Conservation (phyloP, 2,797 vertebrate genomes). For the Sylvilagus floridanus region DNA sequence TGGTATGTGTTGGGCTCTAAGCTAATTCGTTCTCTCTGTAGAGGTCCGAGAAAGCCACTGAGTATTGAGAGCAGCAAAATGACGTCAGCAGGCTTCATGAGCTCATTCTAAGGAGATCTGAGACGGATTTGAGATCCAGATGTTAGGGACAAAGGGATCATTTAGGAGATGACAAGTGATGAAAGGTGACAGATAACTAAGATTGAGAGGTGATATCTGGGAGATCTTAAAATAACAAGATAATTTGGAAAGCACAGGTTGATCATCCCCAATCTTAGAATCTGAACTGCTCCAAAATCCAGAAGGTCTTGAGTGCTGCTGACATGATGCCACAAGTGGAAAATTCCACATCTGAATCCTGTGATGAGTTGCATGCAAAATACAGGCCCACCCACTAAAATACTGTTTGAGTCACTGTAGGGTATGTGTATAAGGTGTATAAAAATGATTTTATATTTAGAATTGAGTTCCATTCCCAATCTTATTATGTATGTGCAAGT, state of each 20-base stretch:
- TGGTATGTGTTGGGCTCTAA: neutral
- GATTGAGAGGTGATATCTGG: neutral
- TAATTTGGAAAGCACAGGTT: neutral
- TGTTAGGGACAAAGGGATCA: neutral
- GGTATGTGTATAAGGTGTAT: neutral
- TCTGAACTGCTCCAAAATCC: neutral
- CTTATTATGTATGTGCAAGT: neutral
- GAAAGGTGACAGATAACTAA: neutral
- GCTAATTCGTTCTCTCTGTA: neutral
- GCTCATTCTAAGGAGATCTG: neutral
- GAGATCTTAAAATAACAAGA: neutral
- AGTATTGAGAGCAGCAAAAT: neutral
- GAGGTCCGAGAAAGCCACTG: neutral
- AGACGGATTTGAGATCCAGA: neutral
- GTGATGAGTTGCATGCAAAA: neutral
- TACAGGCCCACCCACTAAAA: neutral
- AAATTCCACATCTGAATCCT: neutral
- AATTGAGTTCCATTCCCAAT: neutral
- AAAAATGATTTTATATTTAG: neutral
- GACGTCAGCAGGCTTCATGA: rapidly evolving
- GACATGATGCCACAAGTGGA: neutral
- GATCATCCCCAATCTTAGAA: neutral
- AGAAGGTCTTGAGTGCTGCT: neutral
- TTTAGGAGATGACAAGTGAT: neutral
- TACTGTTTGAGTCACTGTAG: neutral